These are phyloP conservation scores for Petrocephalus sullivani DNA, from an alignment of 2,797 vertebrate genomes.

Conservation along the genomic window DNA sequence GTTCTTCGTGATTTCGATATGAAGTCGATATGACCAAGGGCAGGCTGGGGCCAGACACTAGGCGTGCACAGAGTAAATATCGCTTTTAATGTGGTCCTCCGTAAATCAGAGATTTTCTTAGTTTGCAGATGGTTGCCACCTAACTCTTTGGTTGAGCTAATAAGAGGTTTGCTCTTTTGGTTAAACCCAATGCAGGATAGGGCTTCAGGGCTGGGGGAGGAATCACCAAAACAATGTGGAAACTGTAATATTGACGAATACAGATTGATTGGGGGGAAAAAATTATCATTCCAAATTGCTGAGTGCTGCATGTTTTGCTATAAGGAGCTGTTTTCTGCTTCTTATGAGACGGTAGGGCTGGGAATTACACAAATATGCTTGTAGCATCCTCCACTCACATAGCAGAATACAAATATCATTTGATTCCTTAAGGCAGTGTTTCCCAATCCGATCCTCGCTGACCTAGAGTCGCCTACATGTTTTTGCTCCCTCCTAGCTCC, in stretches of 20 bases:
- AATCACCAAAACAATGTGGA: neutral
- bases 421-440: neutral
- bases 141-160: neutral
- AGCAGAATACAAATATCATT: slow-evolving; percentile 13
- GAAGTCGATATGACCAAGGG: neutral
- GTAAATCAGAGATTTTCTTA: neutral
- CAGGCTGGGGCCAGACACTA: neutral
- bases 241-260: neutral
- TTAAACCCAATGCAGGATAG: neutral
- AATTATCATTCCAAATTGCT: neutral
- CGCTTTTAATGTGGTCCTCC: neutral
- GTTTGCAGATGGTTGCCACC: neutral
- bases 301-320: neutral
- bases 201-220: neutral
- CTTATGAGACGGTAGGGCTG: neutral
- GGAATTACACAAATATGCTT: neutral
- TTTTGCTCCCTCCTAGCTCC: neutral
- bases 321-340: neutral
- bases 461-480: neutral
- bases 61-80: neutral
- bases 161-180: neutral
- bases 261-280: no score
- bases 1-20: neutral
- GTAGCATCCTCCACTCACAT: neutral
- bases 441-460: neutral